A percentile compares a stretch with the other conserved stretches of the same genome.
Evolutionary conservation across 64 coral and sea anemone genomes (phyloP).

Genomic region (Montipora capricornis): DNA sequence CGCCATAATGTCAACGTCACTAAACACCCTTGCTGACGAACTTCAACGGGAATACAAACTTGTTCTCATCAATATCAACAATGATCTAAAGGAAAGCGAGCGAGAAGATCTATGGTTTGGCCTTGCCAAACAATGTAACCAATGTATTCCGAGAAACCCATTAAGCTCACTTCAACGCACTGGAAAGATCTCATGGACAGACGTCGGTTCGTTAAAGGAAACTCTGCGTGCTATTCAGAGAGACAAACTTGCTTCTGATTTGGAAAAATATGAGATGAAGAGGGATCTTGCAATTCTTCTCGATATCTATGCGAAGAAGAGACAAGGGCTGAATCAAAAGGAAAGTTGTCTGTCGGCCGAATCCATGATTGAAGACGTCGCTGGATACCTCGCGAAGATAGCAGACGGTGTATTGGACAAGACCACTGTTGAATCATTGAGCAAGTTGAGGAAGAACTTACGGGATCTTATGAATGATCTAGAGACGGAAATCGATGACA

Average conservation of each 20-base stretch:
- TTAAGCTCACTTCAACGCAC: too few relatives aligned
- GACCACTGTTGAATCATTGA: not conserved
- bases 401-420: not conserved
- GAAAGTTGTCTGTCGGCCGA: not conserved
- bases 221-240: not conserved
- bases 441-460: not conserved
- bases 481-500: not conserved
- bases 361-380: not conserved
- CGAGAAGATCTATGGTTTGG: not conserved
- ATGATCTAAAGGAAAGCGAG: not conserved
- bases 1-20: not conserved
- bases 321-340: not conserved
- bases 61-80: not conserved
- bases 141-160: too few relatives aligned
- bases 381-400: not conserved
- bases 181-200: not conserved
- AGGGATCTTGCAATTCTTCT: slow-evolving; percentile 15
- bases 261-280: not conserved
- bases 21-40: not conserved
- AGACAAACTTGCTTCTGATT: not conserved
- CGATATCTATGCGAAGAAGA: not conserved
- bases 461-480: not conserved
- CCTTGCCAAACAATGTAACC: too few relatives aligned
- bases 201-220: not conserved
- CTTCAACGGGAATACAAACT: not conserved